Percentiles rank a stretch among this genome's conserved stretches.
phyloP scores from a whole-genome alignment of 2,797 vertebrate species.

The Myotis planiceps region DNA sequence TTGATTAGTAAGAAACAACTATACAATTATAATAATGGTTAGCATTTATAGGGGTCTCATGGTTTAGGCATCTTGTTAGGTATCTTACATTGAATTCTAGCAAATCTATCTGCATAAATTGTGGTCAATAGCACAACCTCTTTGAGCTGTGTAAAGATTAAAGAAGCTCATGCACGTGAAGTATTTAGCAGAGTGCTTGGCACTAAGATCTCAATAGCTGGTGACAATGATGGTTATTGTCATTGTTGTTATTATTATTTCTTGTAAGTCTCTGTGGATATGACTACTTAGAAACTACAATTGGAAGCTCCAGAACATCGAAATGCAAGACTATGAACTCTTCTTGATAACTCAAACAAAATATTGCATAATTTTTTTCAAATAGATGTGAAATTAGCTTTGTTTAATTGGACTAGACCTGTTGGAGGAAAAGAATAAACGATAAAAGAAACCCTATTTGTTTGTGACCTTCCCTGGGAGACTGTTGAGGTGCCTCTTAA shows the following conservation, averaged over 20 bases:
- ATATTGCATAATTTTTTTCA: background rate
- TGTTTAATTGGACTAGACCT: background rate
- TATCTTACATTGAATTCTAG: slow-evolving; percentile 15
- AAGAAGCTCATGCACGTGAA: background rate
- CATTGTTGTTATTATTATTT: background rate
- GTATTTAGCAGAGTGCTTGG: background rate
- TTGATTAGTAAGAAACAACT: background rate
- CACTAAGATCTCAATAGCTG: background rate
- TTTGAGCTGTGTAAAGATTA: background rate
- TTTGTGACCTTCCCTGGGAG: background rate
- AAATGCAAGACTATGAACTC: background rate
- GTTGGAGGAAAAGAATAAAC: background rate
- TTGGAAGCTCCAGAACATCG: background rate
- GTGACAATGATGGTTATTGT: background rate
- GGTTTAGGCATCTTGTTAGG: background rate
- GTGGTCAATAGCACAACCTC: background rate
- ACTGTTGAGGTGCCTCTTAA: slow-evolving; percentile 3
- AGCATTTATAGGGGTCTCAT: background rate
- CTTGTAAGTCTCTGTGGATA: background rate
- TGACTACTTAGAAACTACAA: background rate
- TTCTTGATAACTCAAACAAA: background rate
- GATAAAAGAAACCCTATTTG: background rate
- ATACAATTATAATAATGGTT: background rate
- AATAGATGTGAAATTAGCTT: background rate
- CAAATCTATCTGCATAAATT: background rate